These are phyloP conservation scores for Odocoileus virginianus DNA, from an alignment of 2,113 vertebrate genomes.

Conservation along the genomic window DNA sequence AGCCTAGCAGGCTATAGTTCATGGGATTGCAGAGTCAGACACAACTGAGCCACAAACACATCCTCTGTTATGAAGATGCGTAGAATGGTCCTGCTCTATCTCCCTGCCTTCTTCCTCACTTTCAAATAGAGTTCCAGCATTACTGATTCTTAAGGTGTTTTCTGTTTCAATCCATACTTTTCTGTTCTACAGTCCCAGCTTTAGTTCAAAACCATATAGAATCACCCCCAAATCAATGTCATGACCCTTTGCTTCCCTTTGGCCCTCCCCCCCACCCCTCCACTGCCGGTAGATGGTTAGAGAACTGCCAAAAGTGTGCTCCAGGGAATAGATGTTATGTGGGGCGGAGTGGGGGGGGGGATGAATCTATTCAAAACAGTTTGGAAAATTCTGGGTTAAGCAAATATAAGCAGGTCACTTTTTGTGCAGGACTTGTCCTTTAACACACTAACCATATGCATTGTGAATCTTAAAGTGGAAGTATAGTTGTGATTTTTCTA, in stretches of 20 bases:
- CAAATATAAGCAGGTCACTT: background rate
- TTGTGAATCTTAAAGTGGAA: background rate
- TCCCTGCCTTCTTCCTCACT: background rate
- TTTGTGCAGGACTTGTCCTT: background rate
- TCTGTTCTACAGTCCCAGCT: background rate
- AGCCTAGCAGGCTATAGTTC: background rate
- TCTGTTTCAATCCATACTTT: background rate
- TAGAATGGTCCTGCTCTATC: background rate
- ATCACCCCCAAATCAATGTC: background rate
- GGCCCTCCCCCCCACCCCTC: background rate
- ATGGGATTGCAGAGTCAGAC: background rate
- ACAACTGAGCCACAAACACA: background rate
- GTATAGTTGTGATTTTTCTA: background rate
- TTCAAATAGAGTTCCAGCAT: background rate
- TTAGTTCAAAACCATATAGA: background rate
- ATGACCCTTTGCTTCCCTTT: background rate
- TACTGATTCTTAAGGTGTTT: background rate
- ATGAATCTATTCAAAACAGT: background rate
- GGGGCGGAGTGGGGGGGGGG: fast-evolving
- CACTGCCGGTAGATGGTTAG: background rate
- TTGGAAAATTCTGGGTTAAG: background rate
- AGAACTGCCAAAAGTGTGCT: background rate
- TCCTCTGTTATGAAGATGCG: background rate
- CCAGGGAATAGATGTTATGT: background rate
- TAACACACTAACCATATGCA: background rate